A percentile compares a stretch with the other conserved stretches of the same genome.
Evolutionary conservation across 2,797 vertebrate species (phyloP).

Genomic region (Anomalospiza imberbis): DNA sequence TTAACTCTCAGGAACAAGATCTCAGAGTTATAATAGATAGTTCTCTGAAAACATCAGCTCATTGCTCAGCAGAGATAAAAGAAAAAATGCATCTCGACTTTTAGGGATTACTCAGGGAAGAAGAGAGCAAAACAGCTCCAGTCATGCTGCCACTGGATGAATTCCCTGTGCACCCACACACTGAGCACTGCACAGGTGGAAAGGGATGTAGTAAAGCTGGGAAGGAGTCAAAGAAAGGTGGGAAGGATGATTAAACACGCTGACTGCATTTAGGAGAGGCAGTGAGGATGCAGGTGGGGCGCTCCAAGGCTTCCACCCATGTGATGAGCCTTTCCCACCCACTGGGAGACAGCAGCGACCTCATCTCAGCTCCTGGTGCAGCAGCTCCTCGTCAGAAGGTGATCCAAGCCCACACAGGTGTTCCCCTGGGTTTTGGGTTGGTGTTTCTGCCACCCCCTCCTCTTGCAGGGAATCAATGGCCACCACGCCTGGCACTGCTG

Average conservation of each 20-base stretch:
- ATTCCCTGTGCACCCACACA: neutral
- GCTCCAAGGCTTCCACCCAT: neutral
- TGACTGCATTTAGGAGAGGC: neutral
- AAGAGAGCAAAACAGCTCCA: slow-evolving; percentile 9
- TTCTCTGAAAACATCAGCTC: slow-evolving; percentile 18
- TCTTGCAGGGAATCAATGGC: neutral
- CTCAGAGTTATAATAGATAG: slow-evolving; percentile 10
- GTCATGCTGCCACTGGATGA: neutral
- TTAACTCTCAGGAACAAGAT: slow-evolving; percentile 40
- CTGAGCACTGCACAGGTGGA: neutral
- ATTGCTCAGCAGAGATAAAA: slow-evolving; percentile 36
- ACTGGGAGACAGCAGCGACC: neutral
- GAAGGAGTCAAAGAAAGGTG: neutral
- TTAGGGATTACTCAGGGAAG: slow-evolving; percentile 46
- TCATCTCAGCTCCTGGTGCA: neutral
- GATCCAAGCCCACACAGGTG: neutral
- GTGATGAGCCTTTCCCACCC: neutral
- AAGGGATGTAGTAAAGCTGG: neutral
- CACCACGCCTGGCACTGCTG: neutral
- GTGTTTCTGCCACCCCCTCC: neutral
- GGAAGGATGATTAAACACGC: neutral
- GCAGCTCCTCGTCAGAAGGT: neutral
- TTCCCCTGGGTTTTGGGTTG: neutral
- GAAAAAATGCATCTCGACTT: neutral
- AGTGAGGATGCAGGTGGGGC: neutral